These are phyloP conservation scores for Podabrus alpinus DNA, from an alignment of 2,888 invertebrate species.

Conservation along the genomic window DNA sequence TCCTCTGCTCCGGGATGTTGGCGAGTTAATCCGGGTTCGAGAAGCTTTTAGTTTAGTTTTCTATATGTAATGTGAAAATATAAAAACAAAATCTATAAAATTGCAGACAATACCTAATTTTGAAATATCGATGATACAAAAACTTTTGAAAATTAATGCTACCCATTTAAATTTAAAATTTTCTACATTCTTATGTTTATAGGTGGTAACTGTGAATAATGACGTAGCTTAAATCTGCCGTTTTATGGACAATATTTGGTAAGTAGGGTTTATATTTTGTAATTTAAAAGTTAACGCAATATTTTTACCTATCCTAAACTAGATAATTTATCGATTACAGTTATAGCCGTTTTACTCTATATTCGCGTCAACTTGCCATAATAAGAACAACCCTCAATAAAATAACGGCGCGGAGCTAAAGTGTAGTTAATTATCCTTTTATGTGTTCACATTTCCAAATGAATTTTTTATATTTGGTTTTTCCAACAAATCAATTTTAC, in stretches of 20 bases:
- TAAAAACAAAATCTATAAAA: conserved; percentile 1
- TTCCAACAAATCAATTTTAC: background rate
- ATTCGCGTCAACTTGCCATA: background rate
- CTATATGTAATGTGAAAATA: conserved; percentile 12
- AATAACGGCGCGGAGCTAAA: background rate
- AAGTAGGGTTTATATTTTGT: conserved; percentile 8
- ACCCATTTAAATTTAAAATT: conserved; percentile 7
- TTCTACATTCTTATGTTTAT: conserved; percentile 24
- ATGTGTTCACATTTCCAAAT: background rate
- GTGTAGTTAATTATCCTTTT: background rate
- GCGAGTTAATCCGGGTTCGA: conserved; percentile 36
- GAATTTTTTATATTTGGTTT: background rate
- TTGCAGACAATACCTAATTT: background rate
- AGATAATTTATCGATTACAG: conserved; percentile 4
- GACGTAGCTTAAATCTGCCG: conserved; percentile 25
- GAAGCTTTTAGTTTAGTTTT: conserved; percentile 13
- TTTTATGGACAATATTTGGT: conserved; percentile 27
- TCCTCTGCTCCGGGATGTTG: conserved; percentile 51
- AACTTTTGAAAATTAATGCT: conserved; percentile 4
- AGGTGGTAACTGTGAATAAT: conserved; percentile 27
- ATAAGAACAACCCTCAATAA: background rate
- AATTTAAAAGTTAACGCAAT: background rate
- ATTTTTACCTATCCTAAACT: background rate
- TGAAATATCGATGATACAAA: conserved; percentile 12
- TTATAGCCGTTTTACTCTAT: conserved; percentile 2